A percentile compares a stretch with the other conserved stretches of the same genome.
These are phyloP conservation scores for Campopleginae sp. DNA, from an alignment of 2,888 invertebrate species.

Conservation along the genomic window DNA sequence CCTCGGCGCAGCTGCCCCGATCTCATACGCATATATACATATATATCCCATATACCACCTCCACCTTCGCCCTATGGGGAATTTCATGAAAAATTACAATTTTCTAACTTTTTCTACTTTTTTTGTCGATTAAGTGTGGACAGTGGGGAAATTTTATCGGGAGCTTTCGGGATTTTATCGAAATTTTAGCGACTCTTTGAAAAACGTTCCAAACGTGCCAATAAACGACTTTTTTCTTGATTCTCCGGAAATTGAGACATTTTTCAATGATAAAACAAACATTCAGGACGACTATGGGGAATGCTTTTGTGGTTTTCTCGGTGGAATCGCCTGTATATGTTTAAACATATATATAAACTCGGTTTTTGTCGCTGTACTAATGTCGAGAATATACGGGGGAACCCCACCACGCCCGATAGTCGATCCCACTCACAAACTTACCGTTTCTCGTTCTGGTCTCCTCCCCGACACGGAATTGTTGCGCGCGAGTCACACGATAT, in stretches of 20 bases:
- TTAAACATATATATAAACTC: conserved; percentile 14
- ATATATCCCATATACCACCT: conserved; percentile 11
- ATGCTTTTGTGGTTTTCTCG: neutral
- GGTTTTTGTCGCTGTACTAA: neutral
- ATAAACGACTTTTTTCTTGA: neutral
- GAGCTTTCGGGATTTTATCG: no score
- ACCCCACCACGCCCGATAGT: conserved; percentile 50
- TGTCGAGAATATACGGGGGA: conserved; percentile 23
- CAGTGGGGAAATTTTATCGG: no score
- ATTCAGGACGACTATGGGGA: neutral
- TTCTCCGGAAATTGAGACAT: neutral
- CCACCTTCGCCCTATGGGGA: conserved; percentile 12
- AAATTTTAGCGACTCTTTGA: no score
- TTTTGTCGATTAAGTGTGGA: neutral
- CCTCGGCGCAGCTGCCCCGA: conserved; percentile 47
- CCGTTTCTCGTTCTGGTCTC: conserved; percentile 4
- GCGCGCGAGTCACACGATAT: conserved; percentile 23
- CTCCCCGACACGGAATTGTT: neutral
- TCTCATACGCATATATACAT: neutral
- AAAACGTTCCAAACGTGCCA: no score
- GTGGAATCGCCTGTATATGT: neutral
- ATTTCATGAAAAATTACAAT: neutral
- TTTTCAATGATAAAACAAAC: neutral
- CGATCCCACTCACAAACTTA: conserved; percentile 25
- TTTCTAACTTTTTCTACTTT: neutral